These are phyloP conservation scores for Parnassius mnemosyne DNA, from an alignment of 2,888 invertebrate species.

Conservation along the genomic window DNA sequence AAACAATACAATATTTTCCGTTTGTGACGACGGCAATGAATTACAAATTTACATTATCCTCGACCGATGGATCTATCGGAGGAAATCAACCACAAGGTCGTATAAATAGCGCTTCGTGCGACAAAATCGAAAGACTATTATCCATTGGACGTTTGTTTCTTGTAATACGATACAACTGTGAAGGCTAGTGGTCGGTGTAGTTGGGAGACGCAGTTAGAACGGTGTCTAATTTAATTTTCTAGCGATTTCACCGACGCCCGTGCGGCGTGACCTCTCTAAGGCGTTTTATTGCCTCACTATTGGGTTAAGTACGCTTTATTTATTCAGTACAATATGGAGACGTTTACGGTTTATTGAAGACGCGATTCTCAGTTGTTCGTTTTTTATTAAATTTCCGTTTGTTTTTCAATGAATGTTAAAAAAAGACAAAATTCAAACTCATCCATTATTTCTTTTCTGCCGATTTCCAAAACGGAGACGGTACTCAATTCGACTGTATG, in stretches of 20 bases:
- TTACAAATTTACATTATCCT: slow-evolving; percentile 17
- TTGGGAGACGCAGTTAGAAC: slow-evolving; percentile 18
- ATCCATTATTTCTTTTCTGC: no score
- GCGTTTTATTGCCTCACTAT: slow-evolving; percentile 35
- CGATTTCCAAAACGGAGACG: no score
- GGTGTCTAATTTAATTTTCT: slow-evolving; percentile 32
- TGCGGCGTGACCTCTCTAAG: slow-evolving; percentile 35
- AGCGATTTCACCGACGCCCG: slow-evolving; percentile 37
- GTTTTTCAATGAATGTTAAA: no score
- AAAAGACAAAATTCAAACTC: no score
- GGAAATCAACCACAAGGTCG: slow-evolving; percentile 14
- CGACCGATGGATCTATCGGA: slow-evolving; percentile 10
- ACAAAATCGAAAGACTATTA: slow-evolving; percentile 5
- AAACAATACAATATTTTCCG: background rate
- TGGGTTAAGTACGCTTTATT: slow-evolving; percentile 27
- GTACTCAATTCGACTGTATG: no score
- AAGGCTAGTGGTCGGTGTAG: slow-evolving; percentile 12
- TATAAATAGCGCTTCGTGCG: background rate
- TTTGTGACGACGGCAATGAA: slow-evolving; percentile 16
- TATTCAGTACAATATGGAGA: slow-evolving; percentile 15
- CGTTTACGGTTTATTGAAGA: background rate
- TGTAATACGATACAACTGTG: slow-evolving; percentile 6
- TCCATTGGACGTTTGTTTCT: slow-evolving; percentile 18
- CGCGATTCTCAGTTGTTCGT: no score
- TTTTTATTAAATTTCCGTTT: no score